Conservation (phyloP, 2,113 vertebrate genomes). For the Hydropotes inermis region DNA sequence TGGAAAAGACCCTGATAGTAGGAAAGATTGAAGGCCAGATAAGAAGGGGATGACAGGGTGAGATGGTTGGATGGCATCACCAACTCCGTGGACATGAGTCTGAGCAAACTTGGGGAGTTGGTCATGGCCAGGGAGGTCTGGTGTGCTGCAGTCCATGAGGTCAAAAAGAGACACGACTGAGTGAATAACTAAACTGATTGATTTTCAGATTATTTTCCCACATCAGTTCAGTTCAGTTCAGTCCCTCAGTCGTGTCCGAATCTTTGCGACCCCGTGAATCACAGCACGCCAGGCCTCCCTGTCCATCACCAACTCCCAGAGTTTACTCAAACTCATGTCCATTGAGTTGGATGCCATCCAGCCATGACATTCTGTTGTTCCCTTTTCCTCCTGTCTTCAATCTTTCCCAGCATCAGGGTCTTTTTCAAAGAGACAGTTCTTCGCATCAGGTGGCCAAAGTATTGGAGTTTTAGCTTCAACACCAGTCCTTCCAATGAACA, state of each 20-base stretch:
- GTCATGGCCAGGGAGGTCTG: background rate
- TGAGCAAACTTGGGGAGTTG: background rate
- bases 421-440: background rate
- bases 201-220: background rate
- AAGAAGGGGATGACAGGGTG: background rate
- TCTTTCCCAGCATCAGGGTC: background rate
- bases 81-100: background rate
- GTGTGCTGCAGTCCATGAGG: background rate
- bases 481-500: background rate
- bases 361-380: background rate
- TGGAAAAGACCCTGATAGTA: background rate
- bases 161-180: background rate
- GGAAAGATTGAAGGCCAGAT: background rate
- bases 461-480: background rate
- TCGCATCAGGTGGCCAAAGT: rapidly evolving
- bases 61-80: background rate
- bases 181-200: background rate
- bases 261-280: background rate
- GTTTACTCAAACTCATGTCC: background rate
- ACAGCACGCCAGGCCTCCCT: background rate
- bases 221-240: background rate
- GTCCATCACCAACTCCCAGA: background rate
- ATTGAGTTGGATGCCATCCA: background rate
- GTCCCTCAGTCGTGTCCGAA: rapidly evolving
- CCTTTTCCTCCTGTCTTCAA: rapidly evolving